A percentile compares a stretch with the other conserved stretches of the same genome.
Conservation (phyloP, 2,888 invertebrate genomes). For the Parasteatoda lunata region DNA sequence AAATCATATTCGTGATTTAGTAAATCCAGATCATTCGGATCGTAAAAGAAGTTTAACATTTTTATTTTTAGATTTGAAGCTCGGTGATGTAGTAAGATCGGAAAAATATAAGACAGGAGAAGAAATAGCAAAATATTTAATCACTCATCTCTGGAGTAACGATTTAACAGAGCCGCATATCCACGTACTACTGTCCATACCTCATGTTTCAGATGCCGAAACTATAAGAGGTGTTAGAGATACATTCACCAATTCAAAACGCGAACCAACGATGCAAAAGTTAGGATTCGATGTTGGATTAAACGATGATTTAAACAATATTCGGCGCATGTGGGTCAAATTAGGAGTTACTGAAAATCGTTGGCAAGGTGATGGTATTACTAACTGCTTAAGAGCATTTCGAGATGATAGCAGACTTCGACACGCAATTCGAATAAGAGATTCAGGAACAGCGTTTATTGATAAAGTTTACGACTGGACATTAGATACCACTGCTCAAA, state of each 20-base stretch:
- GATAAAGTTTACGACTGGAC: conserved; percentile 71
- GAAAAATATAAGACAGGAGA: conserved; percentile 69
- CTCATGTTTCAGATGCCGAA: conserved; percentile 69
- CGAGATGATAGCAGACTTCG: conserved; percentile 69
- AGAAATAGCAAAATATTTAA: conserved; percentile 68
- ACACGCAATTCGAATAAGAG: conserved; percentile 67
- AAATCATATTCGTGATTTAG: conserved; percentile 41
- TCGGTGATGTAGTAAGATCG: conserved; percentile 52
- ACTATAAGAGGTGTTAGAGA: conserved; percentile 67
- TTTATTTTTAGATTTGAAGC: conserved; percentile 70
- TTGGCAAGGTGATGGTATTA: conserved; percentile 71
- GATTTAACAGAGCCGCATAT: conserved; percentile 52
- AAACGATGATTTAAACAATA: conserved; percentile 68
- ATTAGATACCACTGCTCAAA: conserved; percentile 69
- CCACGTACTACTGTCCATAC: conserved; percentile 68
- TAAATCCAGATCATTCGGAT: conserved; percentile 28
- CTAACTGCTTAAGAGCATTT: conserved; percentile 70
- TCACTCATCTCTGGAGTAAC: conserved; percentile 69
- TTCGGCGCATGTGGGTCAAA: conserved; percentile 69
- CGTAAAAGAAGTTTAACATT: conserved; percentile 66
- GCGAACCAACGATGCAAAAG: conserved; percentile 30
- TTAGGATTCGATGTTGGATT: conserved; percentile 71
- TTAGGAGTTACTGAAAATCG: conserved; percentile 65
- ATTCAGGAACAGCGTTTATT: conserved; percentile 62
- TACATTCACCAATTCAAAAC: conserved; percentile 66